phyloP scores from a whole-genome alignment of 2,113 vertebrate species.

The Brachyhypopomus gauderio region DNA sequence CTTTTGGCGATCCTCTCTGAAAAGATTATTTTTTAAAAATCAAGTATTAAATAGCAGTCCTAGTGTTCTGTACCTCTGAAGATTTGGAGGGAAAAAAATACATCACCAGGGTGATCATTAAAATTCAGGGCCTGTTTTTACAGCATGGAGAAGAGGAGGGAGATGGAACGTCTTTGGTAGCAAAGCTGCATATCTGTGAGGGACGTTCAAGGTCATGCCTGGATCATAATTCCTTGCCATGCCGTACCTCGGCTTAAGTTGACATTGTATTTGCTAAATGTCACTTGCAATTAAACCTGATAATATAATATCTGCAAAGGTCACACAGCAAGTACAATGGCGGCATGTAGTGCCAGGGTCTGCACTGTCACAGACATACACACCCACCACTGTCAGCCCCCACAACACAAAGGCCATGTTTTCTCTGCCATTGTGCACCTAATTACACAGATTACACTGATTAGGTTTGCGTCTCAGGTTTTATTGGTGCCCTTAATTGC shows the following conservation, averaged over 20 bases:
- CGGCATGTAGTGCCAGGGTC: slow-evolving; percentile 51
- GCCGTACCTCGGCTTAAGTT: slow-evolving; percentile 62
- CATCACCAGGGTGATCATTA: slow-evolving; percentile 34
- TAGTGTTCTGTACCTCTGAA: slow-evolving; percentile 21
- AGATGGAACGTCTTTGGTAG: slow-evolving; percentile 34
- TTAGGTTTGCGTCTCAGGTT: slow-evolving; percentile 75
- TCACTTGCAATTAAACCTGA: slow-evolving; percentile 79
- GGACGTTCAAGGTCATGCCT: slow-evolving; percentile 62
- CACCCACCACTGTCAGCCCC: slow-evolving; percentile 58
- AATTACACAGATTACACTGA: slow-evolving; percentile 75
- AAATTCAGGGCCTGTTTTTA: slow-evolving; percentile 37
- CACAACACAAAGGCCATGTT: slow-evolving; percentile 65
- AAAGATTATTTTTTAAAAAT: too few relatives aligned
- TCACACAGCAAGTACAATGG: slow-evolving; percentile 65
- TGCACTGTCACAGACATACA: slow-evolving; percentile 51
- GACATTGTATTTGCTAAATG: slow-evolving; percentile 77
- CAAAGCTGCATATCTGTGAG: slow-evolving; percentile 57
- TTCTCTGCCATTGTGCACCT: slow-evolving; percentile 72
- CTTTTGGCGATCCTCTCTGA: too few relatives aligned
- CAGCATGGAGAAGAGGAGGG: neutral
- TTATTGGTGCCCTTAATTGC: slow-evolving; percentile 74
- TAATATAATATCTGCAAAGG: slow-evolving; percentile 75
- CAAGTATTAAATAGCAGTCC: slow-evolving; percentile 44
- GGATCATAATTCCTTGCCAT: slow-evolving; percentile 68
- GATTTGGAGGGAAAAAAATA: slow-evolving; percentile 25